A percentile compares a stretch with the other conserved stretches of the same genome.
Evolutionary conservation across 2,888 invertebrate species (phyloP).

Genomic region (Podotricha telesiphe): DNA sequence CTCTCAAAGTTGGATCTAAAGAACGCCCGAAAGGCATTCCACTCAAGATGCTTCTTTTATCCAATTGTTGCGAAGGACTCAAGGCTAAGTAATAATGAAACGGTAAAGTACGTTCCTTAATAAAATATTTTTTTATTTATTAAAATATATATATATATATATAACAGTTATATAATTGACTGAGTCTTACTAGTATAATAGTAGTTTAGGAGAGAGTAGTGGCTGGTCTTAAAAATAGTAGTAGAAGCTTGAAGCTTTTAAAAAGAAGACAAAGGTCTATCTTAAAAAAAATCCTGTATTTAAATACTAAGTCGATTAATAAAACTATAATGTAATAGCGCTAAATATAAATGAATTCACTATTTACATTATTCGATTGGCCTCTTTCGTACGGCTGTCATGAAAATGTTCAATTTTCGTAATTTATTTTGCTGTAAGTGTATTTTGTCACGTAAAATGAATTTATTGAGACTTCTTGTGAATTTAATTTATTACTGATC

Average conservation of each 20-base stretch:
- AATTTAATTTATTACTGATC: conserved; percentile 29
- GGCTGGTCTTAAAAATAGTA: too few species aligned
- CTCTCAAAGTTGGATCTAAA: conserved; percentile 57
- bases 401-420: conserved; percentile 30
- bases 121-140: conserved; percentile 34
- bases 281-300: too few species aligned
- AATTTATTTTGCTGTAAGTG: conserved; percentile 37
- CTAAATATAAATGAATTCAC: conserved; percentile 28
- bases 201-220: too few species aligned
- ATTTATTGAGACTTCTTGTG: conserved; percentile 29
- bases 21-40: conserved; percentile 58
- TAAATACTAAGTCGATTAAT: too few species aligned
- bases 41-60: conserved; percentile 64
- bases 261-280: too few species aligned
- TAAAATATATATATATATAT: conserved; percentile 2
- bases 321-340: not conserved
- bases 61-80: conserved; percentile 62
- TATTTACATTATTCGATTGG: conserved; percentile 38
- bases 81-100: conserved; percentile 51
- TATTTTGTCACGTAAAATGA: conserved; percentile 36
- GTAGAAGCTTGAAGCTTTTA: too few species aligned
- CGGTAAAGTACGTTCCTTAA: conserved; percentile 41
- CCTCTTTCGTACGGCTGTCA: conserved; percentile 31
- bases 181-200: too few species aligned
- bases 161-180: too few species aligned